Base-by-base conservation (phyloP, 2,888 invertebrate species). In the Cenopis cana region DNA sequence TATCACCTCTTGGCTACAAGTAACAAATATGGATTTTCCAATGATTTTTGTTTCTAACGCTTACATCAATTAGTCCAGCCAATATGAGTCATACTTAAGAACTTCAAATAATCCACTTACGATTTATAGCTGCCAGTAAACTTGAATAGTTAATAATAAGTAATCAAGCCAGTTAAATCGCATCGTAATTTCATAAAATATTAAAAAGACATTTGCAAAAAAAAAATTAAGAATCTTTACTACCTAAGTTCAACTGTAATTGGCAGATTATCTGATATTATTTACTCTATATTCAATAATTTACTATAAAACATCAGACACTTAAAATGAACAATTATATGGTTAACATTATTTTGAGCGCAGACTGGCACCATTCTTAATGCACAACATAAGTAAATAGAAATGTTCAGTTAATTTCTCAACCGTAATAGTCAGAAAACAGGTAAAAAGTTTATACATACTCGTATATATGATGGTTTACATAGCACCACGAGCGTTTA, bases 291-390 rank as follows among this genome's bases (percentile, higher is more conserved):
- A 54, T 24, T 54, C 11, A 12, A 54, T 24, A 24, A 11, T 54
- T 20, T 54, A 54, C 14, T 33, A n/a, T n/a, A 55, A 55, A 55
- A 55, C 14, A 55, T 20, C 8, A n/a, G 46, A 8, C n/a, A n/a
- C n/a, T 46, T 46, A 46, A 46, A n/a, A 20, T 17, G 9, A 18
- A 59, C 20, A 17, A 12, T 52, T 10, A 38, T 54, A 64, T 64
- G 54, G 38, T 52, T 64, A 38, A 62, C 6, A 54, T 64, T 54
- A 54, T 14, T 64, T 64, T 64, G 62, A 64, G 62, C 62, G n/a
- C 64, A 24, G 14, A 24, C 18, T 54, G 50, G 64, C 64, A 64
- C 64, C 64, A 24, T 52, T 54, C 24, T 1, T 54, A 64, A 54
- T 38, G 38, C 52, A 41, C 20, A n/a, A 46, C 46, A 46, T n/a